These are phyloP conservation scores for Felis catus DNA, from an alignment of 2,113 vertebrate genomes.

Conservation along the genomic window F.catus_Fca126_mat1.0 CM031421.1:74105501-74106000, in stretches of 20 bases:
- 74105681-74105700: neutral
- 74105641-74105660: neutral
- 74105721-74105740: neutral
- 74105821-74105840: neutral
- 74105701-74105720: neutral
- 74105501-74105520: neutral
- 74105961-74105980: neutral
- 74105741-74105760: neutral
- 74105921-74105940: neutral
- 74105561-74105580: neutral
- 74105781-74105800: neutral
- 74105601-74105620: neutral
- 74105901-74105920: neutral
- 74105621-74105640: neutral
- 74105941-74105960: neutral
- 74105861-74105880: neutral
- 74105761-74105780: neutral
- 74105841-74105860: neutral
- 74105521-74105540: neutral
- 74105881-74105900: neutral
- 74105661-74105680: neutral
- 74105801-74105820: neutral
- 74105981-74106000: neutral
- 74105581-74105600: neutral
- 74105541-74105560: neutral